Conservation (phyloP, 2,113 vertebrate genomes). For the Scomber scombrus region DNA sequence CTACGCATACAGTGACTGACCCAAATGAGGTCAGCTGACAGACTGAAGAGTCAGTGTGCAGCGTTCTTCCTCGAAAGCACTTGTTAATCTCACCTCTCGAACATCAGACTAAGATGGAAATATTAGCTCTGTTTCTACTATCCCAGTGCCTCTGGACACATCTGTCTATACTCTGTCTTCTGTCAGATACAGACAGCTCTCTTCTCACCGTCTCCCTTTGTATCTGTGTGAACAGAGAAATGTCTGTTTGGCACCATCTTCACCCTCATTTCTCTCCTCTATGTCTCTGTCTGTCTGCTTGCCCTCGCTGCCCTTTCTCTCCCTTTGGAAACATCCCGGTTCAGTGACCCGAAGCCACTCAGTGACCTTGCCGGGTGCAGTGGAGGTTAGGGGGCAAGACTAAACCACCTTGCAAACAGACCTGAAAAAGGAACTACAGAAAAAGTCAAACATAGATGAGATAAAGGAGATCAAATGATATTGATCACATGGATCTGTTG, state of each 20-base stretch:
- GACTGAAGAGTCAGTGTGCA: neutral
- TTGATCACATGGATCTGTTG: neutral
- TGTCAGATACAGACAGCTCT: conserved; percentile 38
- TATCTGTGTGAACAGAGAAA: conserved; percentile 54
- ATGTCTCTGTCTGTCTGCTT: conserved; percentile 16
- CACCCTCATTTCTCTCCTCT: conserved; percentile 23
- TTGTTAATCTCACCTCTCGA: conserved; percentile 17
- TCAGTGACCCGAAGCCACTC: conserved; percentile 46
- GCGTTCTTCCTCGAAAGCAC: conserved; percentile 14
- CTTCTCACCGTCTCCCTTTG: conserved; percentile 41
- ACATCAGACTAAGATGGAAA: conserved; percentile 31
- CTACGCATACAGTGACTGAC: neutral
- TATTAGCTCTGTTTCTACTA: conserved; percentile 9
- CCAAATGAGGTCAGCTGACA: conserved; percentile 6
- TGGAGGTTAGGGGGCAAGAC: conserved; percentile 39
- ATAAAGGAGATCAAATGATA: neutral
- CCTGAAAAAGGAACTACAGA: neutral
- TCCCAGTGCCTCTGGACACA: conserved; percentile 54
- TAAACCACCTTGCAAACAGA: conserved; percentile 28
- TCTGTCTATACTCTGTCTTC: conserved; percentile 44
- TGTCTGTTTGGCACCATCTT: conserved; percentile 51
- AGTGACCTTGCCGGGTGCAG: conserved; percentile 20
- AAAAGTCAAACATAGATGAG: neutral
- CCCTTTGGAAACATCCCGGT: conserved; percentile 37
- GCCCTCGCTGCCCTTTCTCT: conserved; percentile 21